Percentiles rank a stretch among this genome's conserved stretches.
Evolutionary conservation across 1,140 invertebrate genomes (phyloP).

Genomic region (Cylas formicarius): DNA sequence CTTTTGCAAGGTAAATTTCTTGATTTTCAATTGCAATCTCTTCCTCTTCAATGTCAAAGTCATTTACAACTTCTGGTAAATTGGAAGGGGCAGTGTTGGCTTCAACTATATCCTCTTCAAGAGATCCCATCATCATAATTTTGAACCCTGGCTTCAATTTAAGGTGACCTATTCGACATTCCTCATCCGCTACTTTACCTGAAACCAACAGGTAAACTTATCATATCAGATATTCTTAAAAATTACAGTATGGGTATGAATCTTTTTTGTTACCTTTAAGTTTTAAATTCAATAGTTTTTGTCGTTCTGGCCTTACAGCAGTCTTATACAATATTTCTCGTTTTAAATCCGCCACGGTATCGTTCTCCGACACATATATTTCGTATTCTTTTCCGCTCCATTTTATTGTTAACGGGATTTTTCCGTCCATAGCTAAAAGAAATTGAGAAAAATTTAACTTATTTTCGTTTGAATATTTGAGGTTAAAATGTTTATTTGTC

Average conservation of each 20-base stretch:
- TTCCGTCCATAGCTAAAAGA: slow-evolving; percentile 19
- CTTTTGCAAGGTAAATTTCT: slow-evolving; percentile 62
- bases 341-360: slow-evolving; percentile 74
- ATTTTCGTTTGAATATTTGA: too few relatives aligned
- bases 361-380: slow-evolving; percentile 60
- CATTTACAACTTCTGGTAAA: slow-evolving; percentile 78
- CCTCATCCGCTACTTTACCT: slow-evolving; percentile 79
- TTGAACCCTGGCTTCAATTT: slow-evolving; percentile 83
- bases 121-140: slow-evolving; percentile 95
- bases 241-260: not conserved
- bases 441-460: too few relatives aligned
- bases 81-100: slow-evolving; percentile 70
- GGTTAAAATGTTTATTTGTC: too few relatives aligned
- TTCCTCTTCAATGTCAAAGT: slow-evolving; percentile 81
- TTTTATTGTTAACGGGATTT: slow-evolving; percentile 58
- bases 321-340: slow-evolving; percentile 71
- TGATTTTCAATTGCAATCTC: slow-evolving; percentile 75
- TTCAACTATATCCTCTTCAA: slow-evolving; percentile 84
- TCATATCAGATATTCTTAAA: not conserved
- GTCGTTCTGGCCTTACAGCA: slow-evolving; percentile 76
- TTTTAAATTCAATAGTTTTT: slow-evolving; percentile 90
- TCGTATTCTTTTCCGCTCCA: slow-evolving; percentile 86
- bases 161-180: slow-evolving; percentile 58
- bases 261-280: slow-evolving; percentile 61
- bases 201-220: slow-evolving; percentile 20